phyloP scores from a whole-genome alignment of 2,888 invertebrate genomes.

The Cyclophora punctaria region DNA sequence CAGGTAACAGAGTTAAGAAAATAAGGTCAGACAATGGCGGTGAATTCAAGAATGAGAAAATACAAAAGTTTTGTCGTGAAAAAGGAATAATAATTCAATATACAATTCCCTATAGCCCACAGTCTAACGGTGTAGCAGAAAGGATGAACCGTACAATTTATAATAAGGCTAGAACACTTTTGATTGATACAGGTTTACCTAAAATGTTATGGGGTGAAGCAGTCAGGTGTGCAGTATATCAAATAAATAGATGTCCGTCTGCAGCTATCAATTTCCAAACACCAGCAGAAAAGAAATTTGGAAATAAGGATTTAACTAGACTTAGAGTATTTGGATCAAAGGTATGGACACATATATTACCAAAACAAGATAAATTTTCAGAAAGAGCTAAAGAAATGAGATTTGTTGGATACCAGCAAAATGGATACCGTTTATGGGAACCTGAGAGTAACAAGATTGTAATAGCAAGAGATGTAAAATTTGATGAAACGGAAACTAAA shows the following conservation, averaged over 20 bases:
- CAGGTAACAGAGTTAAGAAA: constrained; percentile 7
- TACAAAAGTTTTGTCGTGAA: neutral
- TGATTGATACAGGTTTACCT: constrained; percentile 11
- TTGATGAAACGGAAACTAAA: constrained; percentile 4
- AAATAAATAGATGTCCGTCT: constrained; percentile 15
- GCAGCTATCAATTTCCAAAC: constrained; percentile 2
- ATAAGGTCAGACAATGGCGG: constrained; percentile 13
- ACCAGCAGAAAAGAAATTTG: neutral
- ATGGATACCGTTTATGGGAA: constrained; percentile 10
- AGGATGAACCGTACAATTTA: constrained; percentile 2
- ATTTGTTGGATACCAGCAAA: constrained; percentile 9
- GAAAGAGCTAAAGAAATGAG: constrained; percentile 1
- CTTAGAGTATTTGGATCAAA: constrained; percentile 3
- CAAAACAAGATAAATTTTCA: constrained; percentile 2
- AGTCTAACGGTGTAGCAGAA: constrained; percentile 4
- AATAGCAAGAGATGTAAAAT: constrained; percentile 7
- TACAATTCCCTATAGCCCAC: neutral
- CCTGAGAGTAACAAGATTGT: constrained; percentile 5
- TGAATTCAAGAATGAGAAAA: neutral
- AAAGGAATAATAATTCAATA: neutral
- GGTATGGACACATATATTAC: constrained; percentile 2
- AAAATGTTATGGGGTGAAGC: constrained; percentile 17
- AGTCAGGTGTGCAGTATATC: constrained; percentile 8
- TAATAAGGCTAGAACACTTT: neutral
- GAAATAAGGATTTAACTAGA: neutral